Base-by-base conservation (phyloP, 2,797 vertebrate genomes). In the Podargus strigoides region DNA sequence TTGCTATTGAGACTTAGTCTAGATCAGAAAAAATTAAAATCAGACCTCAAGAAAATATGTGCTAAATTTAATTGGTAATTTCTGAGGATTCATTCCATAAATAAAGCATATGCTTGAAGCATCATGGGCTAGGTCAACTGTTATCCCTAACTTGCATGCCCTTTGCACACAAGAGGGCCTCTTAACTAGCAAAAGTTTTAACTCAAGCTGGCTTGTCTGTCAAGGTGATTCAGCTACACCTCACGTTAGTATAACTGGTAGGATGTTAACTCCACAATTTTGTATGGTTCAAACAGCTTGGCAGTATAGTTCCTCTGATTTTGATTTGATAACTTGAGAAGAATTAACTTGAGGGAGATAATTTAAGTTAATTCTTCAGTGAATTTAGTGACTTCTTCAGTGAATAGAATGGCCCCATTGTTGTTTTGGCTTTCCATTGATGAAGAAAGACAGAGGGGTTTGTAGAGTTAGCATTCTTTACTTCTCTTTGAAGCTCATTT, bases 1-100 rank as follows among this genome's bases (percentile, higher is more conserved):
- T 93, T 87, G 52, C 80, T 85, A 7, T 74, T 70, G 30, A 34
- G 70, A 86, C 32, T 89, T 89, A 47, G 41, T 67, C 46, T 67
- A 85, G 34, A 87, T 82, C 39, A 81, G 62, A 62, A 78, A 67
- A 89, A 79, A 67, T 72, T 41, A 92, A 91, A 96, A 67, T 87
- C 76, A 79, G 64, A 78, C 12, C 8, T 70, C 59, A 60, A 77
- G 60, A 74, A 94, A 85, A 75, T 72, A 49, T 7, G 0, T 8
- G 7, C 52, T 91, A 68, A 79, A 59, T 92, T 93, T 84, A 88
- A 41, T 52, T 44, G 82, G 41, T 90, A 9, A 90, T 89, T 89
- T 78, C 32, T 87, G 46, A 68, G 63, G 39, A 77, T 90, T 85
- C 24, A 2, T 79, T 94, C 64, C 70, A 84, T 75, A 84, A 87